These are phyloP conservation scores for Euura saliciscinereae DNA, from an alignment of 1,140 invertebrate species.

Conservation along the genomic window DNA sequence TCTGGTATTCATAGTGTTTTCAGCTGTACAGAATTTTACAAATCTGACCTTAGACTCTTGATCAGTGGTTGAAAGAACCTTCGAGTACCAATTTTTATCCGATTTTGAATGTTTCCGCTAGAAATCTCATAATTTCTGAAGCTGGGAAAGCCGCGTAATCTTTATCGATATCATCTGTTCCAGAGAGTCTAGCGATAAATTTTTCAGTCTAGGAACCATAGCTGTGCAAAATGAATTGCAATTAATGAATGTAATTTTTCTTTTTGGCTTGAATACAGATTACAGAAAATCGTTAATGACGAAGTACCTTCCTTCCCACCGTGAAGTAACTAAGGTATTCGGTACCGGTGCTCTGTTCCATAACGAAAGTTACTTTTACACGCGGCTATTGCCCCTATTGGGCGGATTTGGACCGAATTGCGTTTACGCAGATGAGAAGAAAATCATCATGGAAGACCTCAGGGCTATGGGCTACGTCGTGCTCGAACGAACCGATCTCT, in stretches of 20 bases:
- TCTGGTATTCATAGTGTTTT: too few species aligned
- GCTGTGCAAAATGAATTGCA: too few species aligned
- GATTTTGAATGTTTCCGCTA: too few species aligned
- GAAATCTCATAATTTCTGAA: too few species aligned
- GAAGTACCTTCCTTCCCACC: conserved; percentile 30
- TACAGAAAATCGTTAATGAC: conserved; percentile 41
- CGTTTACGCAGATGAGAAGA: conserved; percentile 33
- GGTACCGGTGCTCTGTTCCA: conserved; percentile 35
- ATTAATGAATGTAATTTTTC: neutral
- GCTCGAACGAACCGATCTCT: conserved; percentile 38
- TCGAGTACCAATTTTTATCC: too few species aligned
- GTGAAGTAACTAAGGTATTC: conserved; percentile 15
- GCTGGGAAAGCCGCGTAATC: too few species aligned
- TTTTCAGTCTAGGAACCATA: too few species aligned
- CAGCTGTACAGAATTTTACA: too few species aligned
- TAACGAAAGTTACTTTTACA: conserved; percentile 43
- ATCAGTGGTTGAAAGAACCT: too few species aligned
- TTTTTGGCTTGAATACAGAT: conserved; percentile 29
- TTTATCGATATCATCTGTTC: too few species aligned
- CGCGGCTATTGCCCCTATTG: conserved; percentile 34
- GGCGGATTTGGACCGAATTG: conserved; percentile 35
- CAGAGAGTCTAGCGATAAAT: too few species aligned
- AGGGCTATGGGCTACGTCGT: conserved; percentile 38
- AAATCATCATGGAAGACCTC: conserved; percentile 57
- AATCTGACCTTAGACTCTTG: too few species aligned